These are phyloP conservation scores for Campylorhamphus procurvoides DNA, from an alignment of 2,113 vertebrate genomes.

Conservation along the genomic window DNA sequence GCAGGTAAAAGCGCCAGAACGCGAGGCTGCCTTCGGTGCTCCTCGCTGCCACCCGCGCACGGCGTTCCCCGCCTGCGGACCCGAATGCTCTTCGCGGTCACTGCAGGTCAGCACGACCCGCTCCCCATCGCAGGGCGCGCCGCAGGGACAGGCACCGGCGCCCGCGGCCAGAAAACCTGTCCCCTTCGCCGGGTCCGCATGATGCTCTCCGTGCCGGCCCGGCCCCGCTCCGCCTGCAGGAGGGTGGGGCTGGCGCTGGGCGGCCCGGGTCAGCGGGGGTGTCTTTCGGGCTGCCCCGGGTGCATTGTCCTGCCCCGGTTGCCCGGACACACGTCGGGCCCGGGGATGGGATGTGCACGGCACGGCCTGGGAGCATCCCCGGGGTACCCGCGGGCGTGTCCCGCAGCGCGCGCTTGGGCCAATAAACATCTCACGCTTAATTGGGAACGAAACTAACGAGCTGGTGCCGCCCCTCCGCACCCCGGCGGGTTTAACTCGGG, in stretches of 20 bases:
- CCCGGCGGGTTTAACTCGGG: not conserved
- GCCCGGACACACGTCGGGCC: not conserved
- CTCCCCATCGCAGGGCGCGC: fast-evolving
- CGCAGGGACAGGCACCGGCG: fast-evolving
- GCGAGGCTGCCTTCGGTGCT: not conserved
- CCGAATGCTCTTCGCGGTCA: fast-evolving
- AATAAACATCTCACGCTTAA: conserved; percentile 24
- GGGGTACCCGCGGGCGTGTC: not conserved
- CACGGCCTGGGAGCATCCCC: not conserved
- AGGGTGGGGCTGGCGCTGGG: not conserved
- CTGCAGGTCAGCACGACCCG: not conserved
- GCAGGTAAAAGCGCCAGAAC: not conserved
- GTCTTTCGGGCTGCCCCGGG: not conserved
- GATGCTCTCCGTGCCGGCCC: not conserved
- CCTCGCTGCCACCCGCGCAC: fast-evolving
- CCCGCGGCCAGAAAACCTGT: not conserved
- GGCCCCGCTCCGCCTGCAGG: not conserved
- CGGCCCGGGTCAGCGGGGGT: not conserved
- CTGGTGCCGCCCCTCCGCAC: no score
- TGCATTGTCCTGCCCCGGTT: not conserved
- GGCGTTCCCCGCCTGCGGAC: not conserved
- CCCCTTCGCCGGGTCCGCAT: fast-evolving
- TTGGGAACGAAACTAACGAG: conserved; percentile 23
- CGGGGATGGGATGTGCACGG: not conserved
- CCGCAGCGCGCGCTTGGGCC: not conserved